A percentile compares a stretch with the other conserved stretches of the same genome.
phyloP scores from a whole-genome alignment of 1,140 invertebrate species.

The Bombus breviceps region DNA sequence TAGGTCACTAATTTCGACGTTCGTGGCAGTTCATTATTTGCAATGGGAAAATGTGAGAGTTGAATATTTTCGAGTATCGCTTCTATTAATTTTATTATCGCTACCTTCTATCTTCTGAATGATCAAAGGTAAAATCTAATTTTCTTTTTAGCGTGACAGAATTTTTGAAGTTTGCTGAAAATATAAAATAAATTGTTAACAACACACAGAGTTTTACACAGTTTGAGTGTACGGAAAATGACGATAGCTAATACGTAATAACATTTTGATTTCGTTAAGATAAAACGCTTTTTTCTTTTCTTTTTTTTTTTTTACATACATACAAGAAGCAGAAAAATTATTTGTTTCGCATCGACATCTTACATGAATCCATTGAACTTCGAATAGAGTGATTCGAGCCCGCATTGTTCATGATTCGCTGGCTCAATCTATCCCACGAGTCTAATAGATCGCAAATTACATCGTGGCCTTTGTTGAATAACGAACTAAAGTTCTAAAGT shows the following conservation, averaged over 20 bases:
- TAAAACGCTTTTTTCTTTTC: neutral
- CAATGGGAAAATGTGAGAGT: too few species aligned
- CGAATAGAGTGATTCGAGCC: slow-evolving; percentile 13
- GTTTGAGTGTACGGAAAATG: too few species aligned
- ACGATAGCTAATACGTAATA: too few species aligned
- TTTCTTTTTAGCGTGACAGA: neutral
- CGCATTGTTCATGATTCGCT: slow-evolving; percentile 30
- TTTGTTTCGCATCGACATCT: neutral
- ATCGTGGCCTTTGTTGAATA: neutral
- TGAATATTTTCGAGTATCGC: too few species aligned
- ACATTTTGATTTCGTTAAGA: neutral
- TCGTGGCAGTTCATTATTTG: too few species aligned
- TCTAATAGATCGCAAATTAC: slow-evolving; percentile 26
- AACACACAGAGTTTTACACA: too few species aligned
- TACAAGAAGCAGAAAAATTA: neutral
- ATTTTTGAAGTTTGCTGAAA: too few species aligned
- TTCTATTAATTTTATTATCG: too few species aligned
- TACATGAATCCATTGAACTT: neutral
- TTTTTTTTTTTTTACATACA: neutral
- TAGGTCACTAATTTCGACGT: neutral
- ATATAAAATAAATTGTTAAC: too few species aligned
- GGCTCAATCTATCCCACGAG: slow-evolving; percentile 24
- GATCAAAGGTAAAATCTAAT: neutral
- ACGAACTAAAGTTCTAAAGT: neutral
- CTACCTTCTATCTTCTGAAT: too few species aligned